Base-by-base conservation (phyloP, 53 echinoderm and acorn worm species). In the Holothuria scabra region DNA sequence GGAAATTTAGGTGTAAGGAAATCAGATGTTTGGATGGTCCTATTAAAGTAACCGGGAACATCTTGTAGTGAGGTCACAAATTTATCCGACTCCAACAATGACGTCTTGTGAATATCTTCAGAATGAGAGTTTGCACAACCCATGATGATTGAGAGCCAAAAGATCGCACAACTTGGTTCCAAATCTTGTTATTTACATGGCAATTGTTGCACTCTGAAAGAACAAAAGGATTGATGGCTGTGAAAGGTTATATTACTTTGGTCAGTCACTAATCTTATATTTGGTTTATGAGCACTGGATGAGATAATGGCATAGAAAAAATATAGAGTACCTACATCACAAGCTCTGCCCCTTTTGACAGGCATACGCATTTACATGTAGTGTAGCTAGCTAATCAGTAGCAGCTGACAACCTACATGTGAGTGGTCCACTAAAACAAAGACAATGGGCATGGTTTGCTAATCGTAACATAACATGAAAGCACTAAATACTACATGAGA, bases 41-140 rank as follows among this genome's bases (percentile, higher is more conserved):
- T 80, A 29, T 88, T 91, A 46, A 97, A 97, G 79, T 97, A 94
- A 1, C 94, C 94, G 1, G 94, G 92, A 13, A 90, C 85, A 67
- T 92, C 92, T 20, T 91, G 86, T 23, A 92, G 72, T 3, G 92
- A 92, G 12, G 85, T 86, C 31, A 92, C 83, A 81, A 90, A 93
- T 37, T 84, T 80, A 18, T 85, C 86, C 9, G 92, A 85, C 31
- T 85, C 78, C 69, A 95, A 46, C 57, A 91, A 71, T 24, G 96
- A 75, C 80, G 84, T 87, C 81, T 92, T 90, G 28, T 90, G 86
- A 61, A 99, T 91, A 86, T 99, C 93, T 60, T 99, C 99, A 1
- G 99, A 99, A 67, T 86, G 78, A 30, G 94, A 94, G 57, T 89
- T 88, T 75, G 99, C 74, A 62, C 92, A 91, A 13, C 99, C 99